A percentile compares a stretch with the other conserved stretches of the same genome.
Evolutionary conservation across 2,113 vertebrate species (phyloP).

Genomic region (Paratilapia polleni): DNA sequence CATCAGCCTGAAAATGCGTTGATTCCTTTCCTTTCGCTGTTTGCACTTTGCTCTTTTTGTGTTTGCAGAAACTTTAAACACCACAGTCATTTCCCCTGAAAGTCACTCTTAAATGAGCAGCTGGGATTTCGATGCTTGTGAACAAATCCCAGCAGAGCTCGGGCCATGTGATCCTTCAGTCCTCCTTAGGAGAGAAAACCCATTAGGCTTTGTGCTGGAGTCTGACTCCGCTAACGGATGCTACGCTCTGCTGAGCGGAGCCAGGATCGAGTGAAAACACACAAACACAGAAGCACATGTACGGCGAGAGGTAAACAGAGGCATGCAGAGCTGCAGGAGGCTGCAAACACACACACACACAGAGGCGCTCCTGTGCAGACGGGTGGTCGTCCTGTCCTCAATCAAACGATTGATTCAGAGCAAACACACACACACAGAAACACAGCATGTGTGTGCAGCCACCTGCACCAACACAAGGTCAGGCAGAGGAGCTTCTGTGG

Average conservation of each 20-base stretch:
- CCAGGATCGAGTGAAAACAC: background rate
- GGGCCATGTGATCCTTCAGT: background rate
- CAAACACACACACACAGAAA: conserved; percentile 24
- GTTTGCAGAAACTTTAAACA: background rate
- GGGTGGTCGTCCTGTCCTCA: conserved; percentile 8
- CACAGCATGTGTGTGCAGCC: conserved; percentile 10
- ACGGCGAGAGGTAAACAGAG: background rate
- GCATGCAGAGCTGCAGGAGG: background rate
- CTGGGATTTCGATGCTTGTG: background rate
- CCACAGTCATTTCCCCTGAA: background rate
- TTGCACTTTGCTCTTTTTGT: too few species aligned
- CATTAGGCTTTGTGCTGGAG: conserved; percentile 14
- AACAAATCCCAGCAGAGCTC: background rate
- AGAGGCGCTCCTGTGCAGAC: background rate
- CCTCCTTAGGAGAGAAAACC: background rate
- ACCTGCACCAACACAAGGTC: conserved; percentile 62
- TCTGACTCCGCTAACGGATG: background rate
- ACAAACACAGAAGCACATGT: background rate
- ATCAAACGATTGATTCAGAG: conserved; percentile 42
- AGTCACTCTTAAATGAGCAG: background rate
- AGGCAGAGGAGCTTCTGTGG: conserved; percentile 39
- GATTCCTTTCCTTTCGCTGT: background rate
- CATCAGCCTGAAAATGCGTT: background rate
- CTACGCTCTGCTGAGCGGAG: background rate
- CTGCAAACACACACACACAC: conserved; percentile 12